phyloP scores from a whole-genome alignment of 2,888 invertebrate genomes.

The Platerodrilus igneus region DNA sequence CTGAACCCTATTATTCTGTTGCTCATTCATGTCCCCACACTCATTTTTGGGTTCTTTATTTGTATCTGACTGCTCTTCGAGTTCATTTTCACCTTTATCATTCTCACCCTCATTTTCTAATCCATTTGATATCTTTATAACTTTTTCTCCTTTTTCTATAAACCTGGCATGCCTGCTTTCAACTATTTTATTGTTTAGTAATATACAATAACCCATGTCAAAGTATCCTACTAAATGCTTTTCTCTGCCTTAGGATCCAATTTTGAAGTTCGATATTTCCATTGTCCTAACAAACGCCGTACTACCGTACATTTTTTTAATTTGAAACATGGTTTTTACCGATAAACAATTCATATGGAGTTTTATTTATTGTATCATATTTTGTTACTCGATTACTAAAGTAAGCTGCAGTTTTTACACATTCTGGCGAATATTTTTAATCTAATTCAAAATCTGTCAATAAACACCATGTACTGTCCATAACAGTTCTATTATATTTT shows the following conservation, averaged over 20 bases:
- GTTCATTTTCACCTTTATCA: not conserved
- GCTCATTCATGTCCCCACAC: no score
- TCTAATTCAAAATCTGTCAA: slow-evolving; percentile 24
- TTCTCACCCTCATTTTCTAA: slow-evolving; percentile 12
- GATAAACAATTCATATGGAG: slow-evolving; percentile 10
- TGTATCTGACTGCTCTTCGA: not conserved
- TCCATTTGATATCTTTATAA: slow-evolving; percentile 8
- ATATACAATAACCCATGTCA: slow-evolving; percentile 1
- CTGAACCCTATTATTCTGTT: no score
- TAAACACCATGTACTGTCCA: slow-evolving; percentile 26
- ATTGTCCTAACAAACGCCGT: slow-evolving; percentile 18
- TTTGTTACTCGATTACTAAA: slow-evolving; percentile 6
- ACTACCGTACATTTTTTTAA: not conserved
- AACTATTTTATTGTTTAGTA: not conserved
- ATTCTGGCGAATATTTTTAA: slow-evolving; percentile 16
- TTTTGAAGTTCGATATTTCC: not conserved
- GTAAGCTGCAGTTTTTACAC: not conserved
- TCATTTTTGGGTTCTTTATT: not conserved
- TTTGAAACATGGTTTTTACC: not conserved
- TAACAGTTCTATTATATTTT: slow-evolving; percentile 25
- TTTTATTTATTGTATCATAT: slow-evolving; percentile 12
- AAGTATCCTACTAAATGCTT: slow-evolving; percentile 7
- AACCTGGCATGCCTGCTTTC: not conserved
- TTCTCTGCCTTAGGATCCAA: not conserved
- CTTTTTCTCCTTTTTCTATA: not conserved